Conservation (phyloP, 2,797 vertebrate species). For the Dryobates pubescens region DNA sequence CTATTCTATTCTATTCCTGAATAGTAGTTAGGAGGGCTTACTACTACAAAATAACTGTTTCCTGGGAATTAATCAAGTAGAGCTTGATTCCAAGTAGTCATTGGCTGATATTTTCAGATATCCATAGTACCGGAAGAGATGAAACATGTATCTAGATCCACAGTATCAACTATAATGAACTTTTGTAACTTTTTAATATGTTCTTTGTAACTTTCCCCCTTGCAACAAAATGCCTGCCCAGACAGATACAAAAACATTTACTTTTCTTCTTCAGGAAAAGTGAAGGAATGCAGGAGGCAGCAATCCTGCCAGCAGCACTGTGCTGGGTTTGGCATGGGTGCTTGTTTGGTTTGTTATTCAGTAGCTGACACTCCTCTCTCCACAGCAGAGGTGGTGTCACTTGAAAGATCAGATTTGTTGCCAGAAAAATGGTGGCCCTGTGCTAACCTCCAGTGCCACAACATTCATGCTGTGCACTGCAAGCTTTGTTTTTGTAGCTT, state of each 20-base stretch:
- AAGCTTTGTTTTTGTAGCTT: not conserved
- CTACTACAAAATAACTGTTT: not conserved
- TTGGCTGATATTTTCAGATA: not conserved
- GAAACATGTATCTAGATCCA: not conserved
- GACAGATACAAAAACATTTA: not conserved
- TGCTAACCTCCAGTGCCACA: not conserved
- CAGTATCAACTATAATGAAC: not conserved
- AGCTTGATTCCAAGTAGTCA: not conserved
- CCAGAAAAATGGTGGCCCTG: not conserved
- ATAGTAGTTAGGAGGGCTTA: not conserved
- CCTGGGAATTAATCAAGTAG: not conserved
- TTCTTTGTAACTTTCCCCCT: not conserved
- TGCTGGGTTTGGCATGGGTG: not conserved
- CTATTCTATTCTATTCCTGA: not conserved
- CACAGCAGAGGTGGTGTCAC: fast-evolving
- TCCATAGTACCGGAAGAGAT: not conserved
- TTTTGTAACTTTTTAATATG: not conserved
- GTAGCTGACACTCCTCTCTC: not conserved
- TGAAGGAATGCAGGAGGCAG: not conserved
- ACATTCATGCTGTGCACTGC: not conserved
- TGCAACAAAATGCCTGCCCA: not conserved
- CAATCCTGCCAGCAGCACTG: not conserved
- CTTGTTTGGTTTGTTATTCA: not conserved
- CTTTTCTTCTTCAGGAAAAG: not conserved
- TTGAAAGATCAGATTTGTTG: not conserved